Evolutionary conservation across 2,113 vertebrate genomes (phyloP), one percentile per base, ranked within the genome.

Genomic region (Cercocebus atys): DNA sequence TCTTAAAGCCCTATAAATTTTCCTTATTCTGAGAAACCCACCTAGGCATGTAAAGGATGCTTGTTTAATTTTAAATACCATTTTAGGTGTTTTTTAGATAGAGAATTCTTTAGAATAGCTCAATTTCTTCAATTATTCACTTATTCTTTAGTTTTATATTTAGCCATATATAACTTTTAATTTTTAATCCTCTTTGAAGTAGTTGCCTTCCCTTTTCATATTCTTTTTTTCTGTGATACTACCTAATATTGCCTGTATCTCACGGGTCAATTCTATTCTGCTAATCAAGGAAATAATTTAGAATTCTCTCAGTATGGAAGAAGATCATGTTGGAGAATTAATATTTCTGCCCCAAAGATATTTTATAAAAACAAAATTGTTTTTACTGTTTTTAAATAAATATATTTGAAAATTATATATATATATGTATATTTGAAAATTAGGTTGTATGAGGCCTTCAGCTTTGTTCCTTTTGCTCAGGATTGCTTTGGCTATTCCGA

Each of bases 321-420:
- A 68, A 50, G 18, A 76, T 91, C 72, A 50, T 88, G 16, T 84
- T 79, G 32, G 27, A 16, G 45, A 91, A 35, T 88, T 95, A 91
- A 82, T 45, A 88, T 40, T 45, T 82, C 52, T 95, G 35, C 47
- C 50, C 38, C 23, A 78, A 90, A 80, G 52, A 47, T 78, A 78
- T 88, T 95, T 87, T 90, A 82, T 91, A 87, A 87, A 85, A 70
- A 57, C 66, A 30, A 94, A 95, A 35, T 47, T 59, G 4, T 50
- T 50, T 50, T 50, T 50, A 50, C 47, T 50, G 47, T 50, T 50
- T 50, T 50, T 50, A 50, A 50, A 50, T 50, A 50, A 50, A 50
- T 50, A 50, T 50, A 50, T 50, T 50, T 50, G 47, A 50, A 50
- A 50, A 50, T 50, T 50, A 50, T 50, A 14, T 50, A 50, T 50